phyloP scores from a whole-genome alignment of 2,888 invertebrate genomes.

The Alentia gelatinosa region DNA sequence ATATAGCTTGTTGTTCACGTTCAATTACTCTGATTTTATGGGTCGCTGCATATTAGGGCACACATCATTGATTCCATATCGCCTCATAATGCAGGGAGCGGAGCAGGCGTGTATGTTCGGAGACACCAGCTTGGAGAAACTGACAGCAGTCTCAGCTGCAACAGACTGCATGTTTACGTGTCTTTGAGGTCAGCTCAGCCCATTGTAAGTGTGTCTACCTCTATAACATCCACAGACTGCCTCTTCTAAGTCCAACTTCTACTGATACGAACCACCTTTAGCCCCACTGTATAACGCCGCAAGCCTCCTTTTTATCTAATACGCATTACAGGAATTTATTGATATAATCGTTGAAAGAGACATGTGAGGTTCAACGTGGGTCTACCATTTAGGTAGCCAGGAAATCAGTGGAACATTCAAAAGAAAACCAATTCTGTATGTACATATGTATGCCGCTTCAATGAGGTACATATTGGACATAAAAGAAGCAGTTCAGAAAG shows the following conservation, averaged over 20 bases:
- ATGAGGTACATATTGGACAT: no score
- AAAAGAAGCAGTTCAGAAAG: no score
- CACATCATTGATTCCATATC: slow-evolving; percentile 8
- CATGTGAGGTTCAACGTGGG: neutral
- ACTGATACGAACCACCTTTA: neutral
- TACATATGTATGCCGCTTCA: no score
- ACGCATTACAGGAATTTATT: neutral
- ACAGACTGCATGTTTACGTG: neutral
- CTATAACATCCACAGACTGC: neutral
- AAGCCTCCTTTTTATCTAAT: neutral
- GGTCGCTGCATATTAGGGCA: neutral
- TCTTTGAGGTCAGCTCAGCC: neutral
- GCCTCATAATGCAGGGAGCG: neutral
- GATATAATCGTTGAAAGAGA: neutral
- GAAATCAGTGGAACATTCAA: no score
- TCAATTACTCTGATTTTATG: slow-evolving; percentile 2
- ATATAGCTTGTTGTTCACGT: neutral
- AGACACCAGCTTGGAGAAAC: neutral
- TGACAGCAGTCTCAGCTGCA: neutral
- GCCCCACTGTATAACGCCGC: neutral
- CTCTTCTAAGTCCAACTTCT: neutral
- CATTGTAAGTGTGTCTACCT: neutral
- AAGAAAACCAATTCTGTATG: no score
- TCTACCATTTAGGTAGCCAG: no score
- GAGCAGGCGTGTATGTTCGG: neutral